Conservation (phyloP, 2,113 vertebrate genomes). For the Cyphomyrus plagiostoma region DNA sequence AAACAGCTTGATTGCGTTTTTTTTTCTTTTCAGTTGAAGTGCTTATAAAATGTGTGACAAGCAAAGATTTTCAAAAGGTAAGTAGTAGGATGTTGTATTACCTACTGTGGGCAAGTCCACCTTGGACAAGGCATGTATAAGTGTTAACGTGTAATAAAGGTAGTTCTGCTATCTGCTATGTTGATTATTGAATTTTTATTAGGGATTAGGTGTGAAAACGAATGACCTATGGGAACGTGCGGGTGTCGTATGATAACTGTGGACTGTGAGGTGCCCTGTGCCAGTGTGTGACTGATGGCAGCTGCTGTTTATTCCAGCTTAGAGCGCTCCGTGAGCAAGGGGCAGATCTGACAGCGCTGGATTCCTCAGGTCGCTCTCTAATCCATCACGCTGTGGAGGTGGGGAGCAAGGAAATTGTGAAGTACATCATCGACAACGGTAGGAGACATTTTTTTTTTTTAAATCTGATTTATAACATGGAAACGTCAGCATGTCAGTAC, state of each 20-base stretch:
- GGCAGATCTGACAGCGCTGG: slow-evolving; percentile 68
- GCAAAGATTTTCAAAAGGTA: slow-evolving; percentile 76
- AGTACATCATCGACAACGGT: slow-evolving; percentile 85
- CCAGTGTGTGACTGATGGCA: not conserved
- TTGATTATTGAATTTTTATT: not conserved
- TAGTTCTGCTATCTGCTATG: not conserved
- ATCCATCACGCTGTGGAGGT: slow-evolving; percentile 78
- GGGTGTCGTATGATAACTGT: not conserved
- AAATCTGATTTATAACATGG: not conserved
- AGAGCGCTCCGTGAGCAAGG: slow-evolving; percentile 77
- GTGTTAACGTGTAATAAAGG: not conserved
- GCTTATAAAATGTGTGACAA: slow-evolving; percentile 79
- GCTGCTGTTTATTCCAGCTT: slow-evolving; percentile 58
- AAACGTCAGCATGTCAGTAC: not conserved
- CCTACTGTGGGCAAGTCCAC: not conserved
- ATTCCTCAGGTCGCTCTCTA: slow-evolving; percentile 68
- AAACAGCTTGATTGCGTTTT: not conserved
- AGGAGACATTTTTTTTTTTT: slow-evolving; percentile 29
- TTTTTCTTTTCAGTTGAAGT: slow-evolving; percentile 51
- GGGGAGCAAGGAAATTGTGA: slow-evolving; percentile 85
- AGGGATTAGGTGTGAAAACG: not conserved
- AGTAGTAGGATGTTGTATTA: not conserved
- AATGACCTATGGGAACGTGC: not conserved
- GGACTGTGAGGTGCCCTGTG: not conserved
- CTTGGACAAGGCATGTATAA: not conserved